Percentiles rank a stretch among this genome's conserved stretches.
Conservation (phyloP, 2,888 invertebrate genomes). For the Monochamus alternatus region DNA sequence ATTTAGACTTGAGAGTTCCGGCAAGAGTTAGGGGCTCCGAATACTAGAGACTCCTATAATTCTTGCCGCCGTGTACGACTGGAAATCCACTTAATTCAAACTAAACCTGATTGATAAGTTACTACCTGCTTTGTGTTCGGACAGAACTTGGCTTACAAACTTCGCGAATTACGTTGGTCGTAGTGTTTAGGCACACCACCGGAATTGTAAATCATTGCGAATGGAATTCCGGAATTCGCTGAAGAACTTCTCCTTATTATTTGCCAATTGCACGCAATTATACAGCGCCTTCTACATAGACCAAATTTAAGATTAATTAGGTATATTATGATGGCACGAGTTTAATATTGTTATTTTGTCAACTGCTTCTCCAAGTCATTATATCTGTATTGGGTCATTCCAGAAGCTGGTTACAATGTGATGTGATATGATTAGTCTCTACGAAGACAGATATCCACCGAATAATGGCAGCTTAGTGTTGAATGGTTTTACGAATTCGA, state of each 20-base stretch:
- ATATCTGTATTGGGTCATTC: constrained; percentile 47
- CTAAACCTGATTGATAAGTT: constrained; percentile 13
- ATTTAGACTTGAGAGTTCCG: background rate
- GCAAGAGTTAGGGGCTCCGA: background rate
- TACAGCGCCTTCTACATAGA: too few species aligned
- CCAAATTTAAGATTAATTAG: too few species aligned
- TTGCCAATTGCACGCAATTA: too few species aligned
- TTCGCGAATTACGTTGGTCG: background rate
- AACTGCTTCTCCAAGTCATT: constrained; percentile 50
- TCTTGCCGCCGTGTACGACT: background rate
- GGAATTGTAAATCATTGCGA: constrained; percentile 3
- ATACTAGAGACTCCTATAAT: constrained; percentile 10
- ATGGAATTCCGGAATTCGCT: background rate
- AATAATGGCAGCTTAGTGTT: constrained; percentile 47
- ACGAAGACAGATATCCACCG: constrained; percentile 50
- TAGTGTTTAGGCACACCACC: constrained; percentile 1
- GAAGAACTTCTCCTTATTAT: too few species aligned
- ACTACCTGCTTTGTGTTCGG: constrained; percentile 8
- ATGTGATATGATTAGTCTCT: constrained; percentile 51
- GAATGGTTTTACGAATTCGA: constrained; percentile 27
- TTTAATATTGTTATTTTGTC: constrained; percentile 44
- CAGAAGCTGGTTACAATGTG: constrained; percentile 56
- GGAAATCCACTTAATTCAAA: constrained; percentile 11
- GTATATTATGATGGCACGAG: too few species aligned
- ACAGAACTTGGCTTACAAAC: background rate